These are phyloP conservation scores for Cephus pygmeus DNA, from an alignment of 2,888 invertebrate species.

Conservation along the genomic window DNA sequence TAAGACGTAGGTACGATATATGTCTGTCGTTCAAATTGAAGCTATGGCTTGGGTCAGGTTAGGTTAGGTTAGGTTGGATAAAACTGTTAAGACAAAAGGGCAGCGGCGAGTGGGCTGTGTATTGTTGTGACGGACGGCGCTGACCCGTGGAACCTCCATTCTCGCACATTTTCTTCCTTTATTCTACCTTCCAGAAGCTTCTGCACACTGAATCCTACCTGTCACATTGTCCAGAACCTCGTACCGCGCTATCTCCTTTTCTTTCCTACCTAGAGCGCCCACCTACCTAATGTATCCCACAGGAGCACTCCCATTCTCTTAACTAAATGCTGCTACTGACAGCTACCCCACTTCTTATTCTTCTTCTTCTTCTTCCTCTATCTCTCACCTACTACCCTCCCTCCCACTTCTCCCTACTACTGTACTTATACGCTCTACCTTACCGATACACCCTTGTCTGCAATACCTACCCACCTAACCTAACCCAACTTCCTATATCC, in stretches of 20 bases:
- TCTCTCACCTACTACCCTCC: no score
- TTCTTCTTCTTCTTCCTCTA: no score
- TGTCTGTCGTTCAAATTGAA: background rate
- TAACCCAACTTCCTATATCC: no score
- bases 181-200: constrained; percentile 20
- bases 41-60: background rate
- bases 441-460: no score
- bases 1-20: no score
- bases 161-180: constrained; percentile 29
- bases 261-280: background rate
- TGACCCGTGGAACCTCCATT: constrained; percentile 54
- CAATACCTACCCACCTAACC: no score
- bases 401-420: no score
- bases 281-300: background rate
- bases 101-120: constrained; percentile 36
- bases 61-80: background rate
- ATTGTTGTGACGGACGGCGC: constrained; percentile 55
- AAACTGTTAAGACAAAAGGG: no score
- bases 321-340: constrained; percentile 54
- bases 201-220: constrained; percentile 21
- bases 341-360: constrained; percentile 35
- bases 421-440: no score
- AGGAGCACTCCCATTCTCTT: constrained; percentile 30
- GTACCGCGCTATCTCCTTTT: background rate
- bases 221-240: constrained; percentile 13